These are phyloP conservation scores for Drosophila santomea DNA, from an alignment of 1,140 invertebrate genomes.

Conservation along the genomic window DNA sequence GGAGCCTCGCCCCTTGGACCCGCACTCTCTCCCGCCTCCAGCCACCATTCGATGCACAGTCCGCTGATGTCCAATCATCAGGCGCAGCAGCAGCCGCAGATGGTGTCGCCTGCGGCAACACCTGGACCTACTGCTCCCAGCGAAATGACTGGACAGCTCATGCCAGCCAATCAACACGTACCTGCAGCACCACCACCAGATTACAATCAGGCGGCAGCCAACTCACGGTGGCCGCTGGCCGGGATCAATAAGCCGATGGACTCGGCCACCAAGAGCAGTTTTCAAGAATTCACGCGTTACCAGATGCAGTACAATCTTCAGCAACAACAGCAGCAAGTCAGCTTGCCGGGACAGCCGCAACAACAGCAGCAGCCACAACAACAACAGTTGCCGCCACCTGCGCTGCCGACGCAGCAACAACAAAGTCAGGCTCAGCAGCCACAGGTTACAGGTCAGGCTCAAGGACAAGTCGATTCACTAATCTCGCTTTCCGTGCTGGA, in stretches of 20 bases:
- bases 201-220: conserved; percentile 84
- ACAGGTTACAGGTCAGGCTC: conserved; percentile 27
- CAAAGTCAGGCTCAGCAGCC: conserved; percentile 20
- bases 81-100: conserved; percentile 73
- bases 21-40: conserved; percentile 83
- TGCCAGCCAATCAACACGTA: conserved; percentile 62
- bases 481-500: conserved; percentile 84
- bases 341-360: conserved; percentile 34
- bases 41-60: conserved; percentile 84
- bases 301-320: conserved; percentile 87
- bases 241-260: conserved; percentile 86
- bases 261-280: conserved; percentile 87
- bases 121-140: conserved; percentile 36
- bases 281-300: conserved; percentile 87
- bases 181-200: conserved; percentile 84
- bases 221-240: conserved; percentile 84
- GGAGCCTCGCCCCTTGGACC: conserved; percentile 83
- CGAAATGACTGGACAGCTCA: conserved; percentile 50
- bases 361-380: conserved; percentile 7
- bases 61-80: conserved; percentile 76
- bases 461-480: conserved; percentile 64
- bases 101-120: conserved; percentile 53
- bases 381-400: conserved; percentile 32
- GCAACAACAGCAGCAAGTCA: conserved; percentile 84
- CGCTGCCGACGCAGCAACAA: conserved; percentile 31